Evolutionary conservation across 2,888 invertebrate species (phyloP), one percentile per base, ranked within the genome.

Genomic region (Cephalotes varians): DNA sequence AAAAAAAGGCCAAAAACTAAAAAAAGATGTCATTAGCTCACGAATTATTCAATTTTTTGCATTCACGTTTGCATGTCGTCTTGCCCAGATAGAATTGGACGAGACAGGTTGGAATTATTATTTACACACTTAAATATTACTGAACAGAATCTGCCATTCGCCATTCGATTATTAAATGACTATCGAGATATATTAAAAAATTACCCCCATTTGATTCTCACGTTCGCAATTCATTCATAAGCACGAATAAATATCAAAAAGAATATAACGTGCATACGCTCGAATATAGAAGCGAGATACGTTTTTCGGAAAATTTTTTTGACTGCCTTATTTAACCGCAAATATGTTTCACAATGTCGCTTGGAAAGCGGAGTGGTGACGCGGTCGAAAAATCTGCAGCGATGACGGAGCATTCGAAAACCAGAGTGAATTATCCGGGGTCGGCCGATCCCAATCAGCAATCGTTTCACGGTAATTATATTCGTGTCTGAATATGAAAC

Each of bases 371-470:
- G 21, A 7, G 64, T 18, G 7, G 37, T 37, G 21, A 31, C 34
- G 58, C 64, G 44, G 12, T 49, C 12, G 67, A 79, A 83, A 85
- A 86, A 82, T 82, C 62, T 54, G 58, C 37, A n/a, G 47, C 54
- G 15, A 21, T 25, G 44, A 37, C 64, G 72, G 34, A 28, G 18
- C 18, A 15, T 60, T 44, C 71, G 25, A 21, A 18, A n/a, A 28
- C 47, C 67, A n/a, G 73, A 49, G 47, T 58, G 80, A 80, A 74
- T 58, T 40, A 64, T n/a, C 37, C 25, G 34, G 44, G 28, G 21
- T 44, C 49, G 40, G 21, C 25, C 21, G 76, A 81, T 87, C 86
- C 83, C 87, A 88, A 88, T 88, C 88, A 87, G 81, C 88, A 74
- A 86, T 49, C 86, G 77, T 74, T 81, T 76, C 77, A 67, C 44